Evolutionary conservation across 2,888 invertebrate species (phyloP).

Genomic region (Lordiphosa fenestrarum): DNA sequence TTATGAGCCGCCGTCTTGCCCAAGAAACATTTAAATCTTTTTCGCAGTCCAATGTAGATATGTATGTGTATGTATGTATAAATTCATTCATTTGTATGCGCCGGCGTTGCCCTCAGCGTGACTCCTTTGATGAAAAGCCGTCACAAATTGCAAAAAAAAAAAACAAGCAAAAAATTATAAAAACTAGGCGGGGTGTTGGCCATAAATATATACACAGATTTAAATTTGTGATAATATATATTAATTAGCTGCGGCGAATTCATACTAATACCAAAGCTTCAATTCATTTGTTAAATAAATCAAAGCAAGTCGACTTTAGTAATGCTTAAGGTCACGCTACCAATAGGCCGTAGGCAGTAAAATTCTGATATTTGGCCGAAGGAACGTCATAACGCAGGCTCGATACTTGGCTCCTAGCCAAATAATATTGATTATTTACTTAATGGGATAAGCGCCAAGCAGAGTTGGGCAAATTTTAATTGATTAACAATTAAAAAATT

Average conservation of each 20-base stretch:
- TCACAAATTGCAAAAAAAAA: conserved; percentile 33
- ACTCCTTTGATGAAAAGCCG: conserved; percentile 69
- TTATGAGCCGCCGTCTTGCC: conserved; percentile 12
- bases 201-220: conserved; percentile 52
- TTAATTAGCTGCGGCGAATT: conserved; percentile 46
- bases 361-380: no score
- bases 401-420: no score
- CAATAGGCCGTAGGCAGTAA: no score
- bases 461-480: no score
- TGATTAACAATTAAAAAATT: no score
- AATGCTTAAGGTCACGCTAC: no score
- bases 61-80: not conserved
- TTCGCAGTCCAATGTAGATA: conserved; percentile 32
- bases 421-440: no score
- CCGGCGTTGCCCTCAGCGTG: conserved; percentile 52
- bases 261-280: no score
- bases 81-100: conserved; percentile 45
- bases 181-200: conserved; percentile 54
- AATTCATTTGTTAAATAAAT: not conserved
- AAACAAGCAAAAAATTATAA: conserved; percentile 9
- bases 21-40: conserved; percentile 58
- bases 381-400: no score
- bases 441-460: no score
- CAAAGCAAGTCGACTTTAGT: not conserved
- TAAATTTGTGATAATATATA: conserved; percentile 39